Evolutionary conservation across 2,888 invertebrate species (phyloP), one percentile per base, ranked within the genome.

Genomic region (Dendrolimus pini): DNA sequence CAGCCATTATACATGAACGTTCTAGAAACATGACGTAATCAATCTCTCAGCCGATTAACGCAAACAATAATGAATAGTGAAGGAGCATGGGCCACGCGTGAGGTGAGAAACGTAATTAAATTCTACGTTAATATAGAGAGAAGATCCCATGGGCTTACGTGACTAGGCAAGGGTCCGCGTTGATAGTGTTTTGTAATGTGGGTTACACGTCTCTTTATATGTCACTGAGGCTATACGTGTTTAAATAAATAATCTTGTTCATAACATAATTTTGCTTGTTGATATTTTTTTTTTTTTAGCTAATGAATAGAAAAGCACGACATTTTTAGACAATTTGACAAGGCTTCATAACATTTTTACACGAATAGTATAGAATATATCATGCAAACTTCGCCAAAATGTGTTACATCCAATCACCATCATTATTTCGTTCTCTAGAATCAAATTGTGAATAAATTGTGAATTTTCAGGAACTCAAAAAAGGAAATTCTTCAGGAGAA

Each of bases 61-160:
- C 62, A 64, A 69, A 67, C 67, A 67, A 63, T 64, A 66, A 64
- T 68, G 65, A 65, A 63, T 67, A 71, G 69, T 69, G 65, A 70
- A 69, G 61, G 57, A 60, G 61, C 60, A 58, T 60, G 65, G 58
- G 65, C 67, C 62, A 65, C 64, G 61, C 57, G 60, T 61, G 62
- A 66, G 60, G 60, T 66, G 62, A 62, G 62, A 60, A 69, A 65
- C 65, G 60, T 68, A 69, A 73, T 74, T 71, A 69, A 70, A 70
- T 69, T 71, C 58, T 12, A 47, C 47, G 12, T 47, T 47, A 47
- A 47, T 60, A 62, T 66, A 60, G 12, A 41, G 12, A 41, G 47
- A 47, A 47, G 9, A 47, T 47, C 47, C 47, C 47, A 47, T 47
- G 47, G 30, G 41, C 41, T 41, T 55, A 55, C 41, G 41, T 41